These are phyloP conservation scores for Saccostrea echinata DNA, from an alignment of 1,140 invertebrate species.

Conservation along the genomic window DNA sequence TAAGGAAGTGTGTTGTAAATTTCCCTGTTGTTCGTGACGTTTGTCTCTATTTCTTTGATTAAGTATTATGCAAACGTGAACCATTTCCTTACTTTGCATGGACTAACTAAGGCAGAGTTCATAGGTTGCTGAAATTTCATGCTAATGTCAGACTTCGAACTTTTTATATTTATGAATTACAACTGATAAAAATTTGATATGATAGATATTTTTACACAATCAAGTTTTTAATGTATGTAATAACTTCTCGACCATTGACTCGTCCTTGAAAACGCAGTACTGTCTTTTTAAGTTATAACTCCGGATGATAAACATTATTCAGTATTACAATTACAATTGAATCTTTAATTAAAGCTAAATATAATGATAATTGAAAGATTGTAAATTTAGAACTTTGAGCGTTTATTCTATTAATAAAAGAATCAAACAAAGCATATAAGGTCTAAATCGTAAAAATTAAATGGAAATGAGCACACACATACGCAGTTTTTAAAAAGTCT, in stretches of 20 bases:
- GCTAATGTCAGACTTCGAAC: too few species aligned
- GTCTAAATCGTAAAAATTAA: not conserved
- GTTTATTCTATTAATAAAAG: not conserved
- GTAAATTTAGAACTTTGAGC: not conserved
- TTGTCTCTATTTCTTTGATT: too few species aligned
- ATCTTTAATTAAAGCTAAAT: conserved; percentile 7
- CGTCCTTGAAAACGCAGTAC: not conserved
- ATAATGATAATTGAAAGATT: not conserved
- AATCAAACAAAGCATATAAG: not conserved
- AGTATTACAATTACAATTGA: not conserved
- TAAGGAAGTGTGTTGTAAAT: not conserved
- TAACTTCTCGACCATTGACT: conserved; percentile 8
- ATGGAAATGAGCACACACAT: not conserved
- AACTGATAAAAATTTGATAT: too few species aligned
- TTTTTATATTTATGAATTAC: too few species aligned
- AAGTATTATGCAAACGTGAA: not conserved
- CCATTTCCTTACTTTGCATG: not conserved
- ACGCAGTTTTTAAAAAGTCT: not conserved
- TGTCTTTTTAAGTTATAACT: not conserved
- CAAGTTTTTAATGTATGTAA: too few species aligned
- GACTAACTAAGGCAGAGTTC: not conserved
- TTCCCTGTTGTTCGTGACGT: not conserved
- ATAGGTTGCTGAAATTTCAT: not conserved
- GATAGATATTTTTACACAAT: too few species aligned
- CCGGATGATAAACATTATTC: not conserved